Conservation (phyloP, 2,888 invertebrate genomes). For the Tridacna crocea region DNA sequence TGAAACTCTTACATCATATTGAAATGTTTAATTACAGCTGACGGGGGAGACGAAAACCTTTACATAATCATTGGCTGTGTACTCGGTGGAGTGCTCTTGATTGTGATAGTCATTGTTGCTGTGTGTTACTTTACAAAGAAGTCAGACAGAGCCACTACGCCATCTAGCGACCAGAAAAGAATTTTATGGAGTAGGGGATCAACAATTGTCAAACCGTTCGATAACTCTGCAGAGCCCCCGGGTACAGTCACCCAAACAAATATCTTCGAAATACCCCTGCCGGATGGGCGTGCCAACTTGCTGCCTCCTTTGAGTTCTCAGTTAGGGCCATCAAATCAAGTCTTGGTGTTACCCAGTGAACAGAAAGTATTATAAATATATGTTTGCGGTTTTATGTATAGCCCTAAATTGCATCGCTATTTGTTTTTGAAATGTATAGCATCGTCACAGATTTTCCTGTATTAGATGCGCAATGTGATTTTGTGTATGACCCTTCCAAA, state of each 20-base stretch:
- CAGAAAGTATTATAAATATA: neutral
- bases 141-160: conserved; percentile 3
- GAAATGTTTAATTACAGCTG: neutral
- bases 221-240: conserved; percentile 26
- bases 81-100: conserved; percentile 36
- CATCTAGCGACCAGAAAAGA: conserved; percentile 33
- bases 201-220: conserved; percentile 36
- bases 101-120: conserved; percentile 20
- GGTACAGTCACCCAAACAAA: conserved; percentile 53
- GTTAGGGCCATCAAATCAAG: neutral
- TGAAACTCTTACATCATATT: too few relatives aligned
- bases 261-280: conserved; percentile 53
- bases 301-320: conserved; percentile 50
- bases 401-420: too few relatives aligned
- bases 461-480: too few relatives aligned
- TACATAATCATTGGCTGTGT: conserved; percentile 38
- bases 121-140: conserved; percentile 29
- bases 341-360: neutral
- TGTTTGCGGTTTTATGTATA: too few relatives aligned
- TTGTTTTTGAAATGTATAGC: too few relatives aligned
- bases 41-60: conserved; percentile 1
- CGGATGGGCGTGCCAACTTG: conserved; percentile 47
- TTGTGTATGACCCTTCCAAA: too few relatives aligned
- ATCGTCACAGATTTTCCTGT: too few relatives aligned
- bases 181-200: conserved; percentile 41